Base-by-base conservation (phyloP, 2,797 vertebrate genomes). In the Crocodylus rhombifer region DNA sequence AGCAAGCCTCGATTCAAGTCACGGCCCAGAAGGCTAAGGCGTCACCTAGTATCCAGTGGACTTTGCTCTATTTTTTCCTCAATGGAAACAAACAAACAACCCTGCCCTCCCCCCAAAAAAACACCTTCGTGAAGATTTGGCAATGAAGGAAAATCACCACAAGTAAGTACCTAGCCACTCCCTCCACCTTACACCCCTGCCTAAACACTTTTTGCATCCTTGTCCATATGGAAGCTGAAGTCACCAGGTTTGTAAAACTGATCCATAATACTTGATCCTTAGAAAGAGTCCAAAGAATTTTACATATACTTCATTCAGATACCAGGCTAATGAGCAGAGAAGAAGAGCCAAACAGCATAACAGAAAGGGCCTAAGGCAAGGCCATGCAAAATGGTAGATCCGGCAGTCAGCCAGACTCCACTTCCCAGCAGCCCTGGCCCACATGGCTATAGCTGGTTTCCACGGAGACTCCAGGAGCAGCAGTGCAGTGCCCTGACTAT, bases 151-250 rank as follows among this genome's bases (percentile, higher is more conserved):
- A 76, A 92, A 62, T 10, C 33, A 56, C 62, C 73, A 42, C 15
- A 23, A 61, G 81, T 12, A 73, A 83, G 62, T 58, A 73, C 5
- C 30, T 14, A 30, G 69, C 57, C 60, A 77, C 33, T 17, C 30
- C 36, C 51, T 20, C 81, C 74, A 13, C 11, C 28, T 28, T 2
- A 65, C 42, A 15, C 42, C 58, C 30, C 82, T 42, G n/a, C n/a
- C 60, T 3, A 57, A 33, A 67, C 6, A 33, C 61, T 62, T 71
- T 17, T 62, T 57, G 2, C 85, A 77, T 11, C 23, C 18, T 18
- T 1, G 2, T 4, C 69, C 84, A 83, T 0, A 0, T 30, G 79
- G 57, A 55, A 81, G 64, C 36, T 0, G 0, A 11, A n/a, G 3
- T 3, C 17, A 30, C 16, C 1, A 3, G 20, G 69, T 84, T 60